phyloP scores from a whole-genome alignment of 2,888 invertebrate species.

The Scaptodrosophila latifasciaeformis region DNA sequence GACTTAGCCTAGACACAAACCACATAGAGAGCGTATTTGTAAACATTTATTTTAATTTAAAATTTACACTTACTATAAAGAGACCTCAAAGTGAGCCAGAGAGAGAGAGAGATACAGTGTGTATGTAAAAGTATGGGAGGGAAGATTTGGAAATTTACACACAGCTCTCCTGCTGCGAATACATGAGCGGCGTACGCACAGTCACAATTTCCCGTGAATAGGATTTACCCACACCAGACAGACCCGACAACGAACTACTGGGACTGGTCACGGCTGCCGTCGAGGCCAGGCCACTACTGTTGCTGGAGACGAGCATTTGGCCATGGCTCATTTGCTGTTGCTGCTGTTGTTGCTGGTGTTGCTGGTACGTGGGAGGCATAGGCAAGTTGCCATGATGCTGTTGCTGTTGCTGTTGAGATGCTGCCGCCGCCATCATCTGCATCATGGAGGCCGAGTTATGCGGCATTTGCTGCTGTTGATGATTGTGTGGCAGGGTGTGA shows the following conservation, averaged over 20 bases:
- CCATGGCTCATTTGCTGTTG: slow-evolving; percentile 58
- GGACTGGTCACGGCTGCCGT: slow-evolving; percentile 72
- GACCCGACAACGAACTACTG: slow-evolving; percentile 71
- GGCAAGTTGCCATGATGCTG: slow-evolving; percentile 55
- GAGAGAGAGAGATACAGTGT: no score
- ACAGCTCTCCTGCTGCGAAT: slow-evolving; percentile 82
- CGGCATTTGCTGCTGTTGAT: slow-evolving; percentile 64
- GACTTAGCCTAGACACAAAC: slow-evolving; percentile 59
- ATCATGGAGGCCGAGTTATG: slow-evolving; percentile 47
- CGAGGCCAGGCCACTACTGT: slow-evolving; percentile 66
- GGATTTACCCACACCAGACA: slow-evolving; percentile 73
- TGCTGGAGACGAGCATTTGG: slow-evolving; percentile 70
- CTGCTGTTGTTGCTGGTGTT: slow-evolving; percentile 68
- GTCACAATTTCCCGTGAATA: slow-evolving; percentile 80
- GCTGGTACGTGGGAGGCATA: slow-evolving; percentile 71
- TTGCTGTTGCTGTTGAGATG: slow-evolving; percentile 49
- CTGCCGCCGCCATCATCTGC: slow-evolving; percentile 45
- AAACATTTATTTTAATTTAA: slow-evolving; percentile 19
- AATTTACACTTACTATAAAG: slow-evolving; percentile 17
- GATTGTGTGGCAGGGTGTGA: slow-evolving; percentile 73
- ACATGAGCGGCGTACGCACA: slow-evolving; percentile 81
- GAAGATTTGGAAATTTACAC: slow-evolving; percentile 80
- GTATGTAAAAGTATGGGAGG: no score
- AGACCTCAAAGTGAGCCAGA: slow-evolving; percentile 18
- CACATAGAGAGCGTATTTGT: slow-evolving; percentile 40